A percentile compares a stretch with the other conserved stretches of the same genome.
Evolutionary conservation across 35 echinoderm and acorn worm genomes (phyloP).

Genomic region (Lytechinus pictus): DNA sequence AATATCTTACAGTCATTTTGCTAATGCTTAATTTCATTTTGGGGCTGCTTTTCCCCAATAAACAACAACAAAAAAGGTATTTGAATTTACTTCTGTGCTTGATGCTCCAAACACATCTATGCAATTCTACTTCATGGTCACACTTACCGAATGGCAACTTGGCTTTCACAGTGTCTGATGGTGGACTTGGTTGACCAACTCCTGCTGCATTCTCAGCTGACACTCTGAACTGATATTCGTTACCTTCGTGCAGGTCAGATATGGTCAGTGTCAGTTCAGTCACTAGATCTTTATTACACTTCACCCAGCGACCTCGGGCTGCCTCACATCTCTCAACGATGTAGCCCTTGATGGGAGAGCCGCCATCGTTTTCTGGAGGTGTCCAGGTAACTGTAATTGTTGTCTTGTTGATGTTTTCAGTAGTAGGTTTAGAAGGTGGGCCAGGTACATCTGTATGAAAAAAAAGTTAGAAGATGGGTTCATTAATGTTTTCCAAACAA

Average conservation of each 20-base stretch:
- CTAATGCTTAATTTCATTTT: background rate
- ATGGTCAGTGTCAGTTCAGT: constrained; percentile 59
- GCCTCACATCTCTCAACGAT: constrained; percentile 75
- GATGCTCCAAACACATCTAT: background rate
- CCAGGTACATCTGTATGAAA: constrained; percentile 58
- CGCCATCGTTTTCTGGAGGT: constrained; percentile 77
- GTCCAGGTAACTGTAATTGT: constrained; percentile 79
- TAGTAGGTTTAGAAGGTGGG: constrained; percentile 65
- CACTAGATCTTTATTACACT: constrained; percentile 63
- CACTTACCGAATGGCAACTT: constrained; percentile 67
- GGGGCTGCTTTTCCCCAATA: background rate
- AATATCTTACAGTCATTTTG: background rate
- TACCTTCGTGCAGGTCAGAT: constrained; percentile 57
- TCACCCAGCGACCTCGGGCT: constrained; percentile 74
- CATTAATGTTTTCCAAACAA: too few relatives aligned
- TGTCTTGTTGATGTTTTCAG: constrained; percentile 65
- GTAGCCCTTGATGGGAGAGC: constrained; percentile 78
- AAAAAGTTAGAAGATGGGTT: too few relatives aligned
- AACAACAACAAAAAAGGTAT: background rate
- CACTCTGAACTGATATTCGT: constrained; percentile 67
- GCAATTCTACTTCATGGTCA: background rate
- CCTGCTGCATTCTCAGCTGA: constrained; percentile 76
- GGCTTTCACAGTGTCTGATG: constrained; percentile 42
- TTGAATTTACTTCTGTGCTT: background rate
- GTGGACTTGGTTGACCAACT: constrained; percentile 64